Evolutionary conservation across 30 jellyfish, hydroid and myxozoan genomes (phyloP), one percentile per base, ranked within the genome.

Genomic region (Aurelia coerulea): DNA sequence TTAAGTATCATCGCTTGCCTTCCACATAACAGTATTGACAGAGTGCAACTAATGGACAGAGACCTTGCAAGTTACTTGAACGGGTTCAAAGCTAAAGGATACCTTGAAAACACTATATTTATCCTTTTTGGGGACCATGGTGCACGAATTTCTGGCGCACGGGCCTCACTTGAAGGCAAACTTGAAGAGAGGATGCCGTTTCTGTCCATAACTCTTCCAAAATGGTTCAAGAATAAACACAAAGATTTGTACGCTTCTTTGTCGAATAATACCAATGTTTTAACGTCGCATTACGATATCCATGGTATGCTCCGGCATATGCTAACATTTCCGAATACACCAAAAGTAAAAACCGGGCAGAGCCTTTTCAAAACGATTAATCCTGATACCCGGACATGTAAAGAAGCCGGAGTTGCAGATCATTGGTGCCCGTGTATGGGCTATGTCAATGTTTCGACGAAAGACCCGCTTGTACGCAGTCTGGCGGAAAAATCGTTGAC

Each of bases 361-460:
- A 91, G 98, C 70, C 85, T 91, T 14, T 91, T 91, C 53, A 76
- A 79, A 10, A 50, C 75, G 2, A 91, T 91, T 4, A 91, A 85
- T 66, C 91, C 87, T 4, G 39, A 23, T 1, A 73, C 64, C 4
- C 93, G 98, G 29, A 80, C 85, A 2, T 91, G 98, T 65, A 79
- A 51, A 31, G 71, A 39, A 16, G 89, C 97, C 17, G 98, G 98
- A 29, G 91, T 91, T 23, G 78, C 80, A 33, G 94, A 80, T 62
- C 91, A 86, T 62, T 91, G 94, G 94, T 91, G 98, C 31, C 97
- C 97, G 1, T 91, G 98, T 59, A 33, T 86, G 67, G 65, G 53
- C 16, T 86, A 62, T 39, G 77, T 33, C 15, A 37, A 52, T 29
- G 41, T 86, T 32, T 29, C 77, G n/a, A 58, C 68, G 7, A 70